Evolutionary conservation across 2,888 invertebrate genomes (phyloP), one percentile per base, ranked within the genome.

Genomic region (Timandra comae): DNA sequence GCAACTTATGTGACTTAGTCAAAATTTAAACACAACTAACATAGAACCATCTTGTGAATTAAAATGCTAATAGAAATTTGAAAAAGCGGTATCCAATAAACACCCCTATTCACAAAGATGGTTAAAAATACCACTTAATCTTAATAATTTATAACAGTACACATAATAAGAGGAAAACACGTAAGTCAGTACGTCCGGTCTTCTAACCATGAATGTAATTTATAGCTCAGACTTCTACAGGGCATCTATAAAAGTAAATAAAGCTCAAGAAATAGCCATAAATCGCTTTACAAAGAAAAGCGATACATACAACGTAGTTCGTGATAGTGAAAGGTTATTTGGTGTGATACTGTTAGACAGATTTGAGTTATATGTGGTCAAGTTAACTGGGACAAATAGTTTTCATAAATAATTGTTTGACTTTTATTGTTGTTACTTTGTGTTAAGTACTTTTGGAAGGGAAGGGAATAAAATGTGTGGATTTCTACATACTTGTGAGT

Each of bases 81-180:
- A n/a, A n/a, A n/a, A n/a, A n/a, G n/a, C n/a, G n/a, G n/a, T n/a
- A n/a, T n/a, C n/a, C n/a, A n/a, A n/a, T n/a, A n/a, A n/a, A n/a
- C n/a, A n/a, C n/a, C n/a, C n/a, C n/a, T n/a, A n/a, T n/a, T n/a
- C n/a, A n/a, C n/a, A n/a, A n/a, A n/a, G n/a, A n/a, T n/a, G n/a
- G n/a, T n/a, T n/a, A n/a, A n/a, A 16, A 16, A 16, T 5, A 16
- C 4, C 6, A 16, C 16, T 82, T 82, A 82, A 84, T 84, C 81
- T 76, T 51, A 62, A 57, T 78, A 82, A 84, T 82, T 82, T 82
- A 84, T 84, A 76, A 67, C 77, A 72, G 51, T 75, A 78, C 73
- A 75, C 76, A 81, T 82, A 81, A 81, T 81, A 82, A 73, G 77
- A 72, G 74, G 76, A 80, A 80, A 81, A 78, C 74, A 73, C 38